These are phyloP conservation scores for Agrochola litura DNA, from an alignment of 2,888 invertebrate species.

Conservation along the genomic window DNA sequence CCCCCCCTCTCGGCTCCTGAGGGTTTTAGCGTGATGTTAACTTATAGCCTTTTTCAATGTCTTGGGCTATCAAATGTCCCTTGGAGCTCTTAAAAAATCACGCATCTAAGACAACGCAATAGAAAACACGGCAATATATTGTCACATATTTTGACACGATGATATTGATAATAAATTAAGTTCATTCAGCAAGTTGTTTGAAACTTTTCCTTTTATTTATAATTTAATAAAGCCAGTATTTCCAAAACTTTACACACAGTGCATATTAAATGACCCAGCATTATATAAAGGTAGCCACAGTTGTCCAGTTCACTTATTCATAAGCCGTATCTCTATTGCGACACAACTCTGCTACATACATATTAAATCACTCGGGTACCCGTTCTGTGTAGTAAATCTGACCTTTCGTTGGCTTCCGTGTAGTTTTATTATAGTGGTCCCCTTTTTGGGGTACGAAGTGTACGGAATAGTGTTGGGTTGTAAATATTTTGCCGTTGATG, in stretches of 20 bases:
- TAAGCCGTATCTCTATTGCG: slow-evolving; percentile 37
- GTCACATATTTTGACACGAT: too few relatives aligned
- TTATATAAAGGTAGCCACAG: slow-evolving; percentile 18
- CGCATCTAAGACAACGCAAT: too few relatives aligned
- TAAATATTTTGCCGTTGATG: slow-evolving; percentile 29
- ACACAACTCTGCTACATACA: slow-evolving; percentile 49
- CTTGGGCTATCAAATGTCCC: too few relatives aligned
- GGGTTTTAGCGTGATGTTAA: too few relatives aligned
- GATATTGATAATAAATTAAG: background rate
- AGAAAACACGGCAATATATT: too few relatives aligned
- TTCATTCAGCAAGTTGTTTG: background rate
- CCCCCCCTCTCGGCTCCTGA: too few relatives aligned
- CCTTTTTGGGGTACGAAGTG: slow-evolving; percentile 33
- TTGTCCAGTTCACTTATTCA: slow-evolving; percentile 52
- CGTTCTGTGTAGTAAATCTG: slow-evolving; percentile 54
- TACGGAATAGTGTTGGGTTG: slow-evolving; percentile 3
- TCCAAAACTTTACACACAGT: slow-evolving; percentile 37
- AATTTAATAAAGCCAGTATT: background rate
- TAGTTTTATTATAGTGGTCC: slow-evolving; percentile 53
- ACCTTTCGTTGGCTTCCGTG: slow-evolving; percentile 49
- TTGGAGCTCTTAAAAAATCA: too few relatives aligned
- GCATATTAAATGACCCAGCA: slow-evolving; percentile 34
- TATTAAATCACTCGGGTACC: slow-evolving; percentile 49
- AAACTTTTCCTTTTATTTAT: background rate
- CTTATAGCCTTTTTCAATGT: too few relatives aligned